phyloP scores from a whole-genome alignment of 2,797 vertebrate species.

The Pseudochromis fuscus region DNA sequence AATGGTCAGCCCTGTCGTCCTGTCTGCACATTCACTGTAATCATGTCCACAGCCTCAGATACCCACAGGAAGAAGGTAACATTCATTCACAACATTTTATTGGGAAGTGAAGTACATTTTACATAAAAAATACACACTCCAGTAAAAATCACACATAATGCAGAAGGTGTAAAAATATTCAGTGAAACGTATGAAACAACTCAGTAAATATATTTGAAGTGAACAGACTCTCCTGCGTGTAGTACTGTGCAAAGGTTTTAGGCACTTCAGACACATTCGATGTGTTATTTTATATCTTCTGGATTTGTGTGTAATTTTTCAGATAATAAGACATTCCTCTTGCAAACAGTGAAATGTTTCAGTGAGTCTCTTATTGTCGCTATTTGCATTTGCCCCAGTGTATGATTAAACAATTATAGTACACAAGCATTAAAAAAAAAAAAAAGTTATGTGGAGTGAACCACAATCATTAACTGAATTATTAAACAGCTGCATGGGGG shows the following conservation, averaged over 20 bases:
- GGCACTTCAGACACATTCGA: neutral
- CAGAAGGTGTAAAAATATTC: neutral
- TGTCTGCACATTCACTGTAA: slow-evolving; percentile 29
- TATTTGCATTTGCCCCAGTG: no score
- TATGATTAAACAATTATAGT: neutral
- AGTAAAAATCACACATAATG: slow-evolving; percentile 8
- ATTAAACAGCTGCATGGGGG: no score
- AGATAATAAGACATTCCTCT: neutral
- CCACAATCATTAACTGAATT: neutral
- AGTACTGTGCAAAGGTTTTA: neutral
- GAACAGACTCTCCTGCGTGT: neutral
- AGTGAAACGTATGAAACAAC: slow-evolving; percentile 16
- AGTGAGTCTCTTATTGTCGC: no score
- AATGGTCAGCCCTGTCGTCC: slow-evolving; percentile 45
- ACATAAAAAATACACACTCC: slow-evolving; percentile 14
- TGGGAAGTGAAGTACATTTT: slow-evolving; percentile 12
- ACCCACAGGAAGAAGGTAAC: slow-evolving; percentile 27
- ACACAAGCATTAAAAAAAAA: neutral
- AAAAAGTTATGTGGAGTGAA: neutral
- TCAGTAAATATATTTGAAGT: slow-evolving; percentile 7
- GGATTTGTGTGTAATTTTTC: neutral
- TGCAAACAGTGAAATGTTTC: neutral
- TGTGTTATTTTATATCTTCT: neutral
- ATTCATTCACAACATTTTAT: slow-evolving; percentile 35
- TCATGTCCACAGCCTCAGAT: slow-evolving; percentile 22